Base-by-base conservation (phyloP, 1,140 invertebrate genomes). In the Drosophila suzukii region DNA sequence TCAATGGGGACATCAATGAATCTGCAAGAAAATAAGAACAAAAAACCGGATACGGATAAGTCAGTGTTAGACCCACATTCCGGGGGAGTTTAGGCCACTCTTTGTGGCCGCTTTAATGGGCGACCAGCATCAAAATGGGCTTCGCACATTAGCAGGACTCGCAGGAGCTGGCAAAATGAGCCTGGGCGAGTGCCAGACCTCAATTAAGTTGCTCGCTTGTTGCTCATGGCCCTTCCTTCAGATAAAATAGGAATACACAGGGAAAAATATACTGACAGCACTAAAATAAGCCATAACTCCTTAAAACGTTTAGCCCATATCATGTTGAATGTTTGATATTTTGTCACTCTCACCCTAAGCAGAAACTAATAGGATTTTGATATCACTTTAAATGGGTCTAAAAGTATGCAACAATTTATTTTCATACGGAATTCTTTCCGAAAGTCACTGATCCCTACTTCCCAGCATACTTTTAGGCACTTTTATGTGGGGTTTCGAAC, bases 1-100 rank as follows among this genome's bases (percentile, higher is more conserved):
- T 96, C 95, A 91, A 97, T 95, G 12, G 96, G 95, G 4, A 97
- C 94, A 90, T 97, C 96, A 71, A 96, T 95, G 80, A 97, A 96
- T 55, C 95, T 94, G 78, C 86, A 93, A 47, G 20, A 76, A 54
- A 41, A 54, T 13, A 46, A 44, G 5, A 56, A 56, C 41, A 63
- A 63, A 44, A 38, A 57, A 10, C 15, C 56, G 61, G 56, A 65
- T 61, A 32, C 17, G 56, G 6, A 15, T 36, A 60, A 63, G 55
- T 63, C 55, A 20, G 54, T 15, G 15, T 44, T 4, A 4, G 15
- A 10, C 15, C 0, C 43, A 20, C 15, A 20, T 44, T 44, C 8
- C 3, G 15, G 20, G 43, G 20, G 8, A 46, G 43, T 66, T 79
- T 63, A 57, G 74, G 46, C 78, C 56, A 77, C 55, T 72, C 54